phyloP scores from a whole-genome alignment of 1,140 invertebrate species.

The Formica exsecta region DNA sequence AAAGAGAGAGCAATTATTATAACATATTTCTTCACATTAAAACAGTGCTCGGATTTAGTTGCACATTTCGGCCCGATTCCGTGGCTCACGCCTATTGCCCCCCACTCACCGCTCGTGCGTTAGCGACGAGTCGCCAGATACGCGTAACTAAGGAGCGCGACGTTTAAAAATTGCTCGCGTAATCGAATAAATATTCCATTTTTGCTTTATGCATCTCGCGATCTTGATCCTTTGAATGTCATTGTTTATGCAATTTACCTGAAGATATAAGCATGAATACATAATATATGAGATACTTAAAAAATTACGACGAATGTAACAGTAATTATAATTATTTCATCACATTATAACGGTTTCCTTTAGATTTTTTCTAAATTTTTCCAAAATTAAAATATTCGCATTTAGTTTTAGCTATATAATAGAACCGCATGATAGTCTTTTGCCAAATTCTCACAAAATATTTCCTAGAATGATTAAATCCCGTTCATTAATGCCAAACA shows the following conservation, averaged over 20 bases:
- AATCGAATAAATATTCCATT: not conserved
- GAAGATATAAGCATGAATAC: not conserved
- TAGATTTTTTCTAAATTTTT: not conserved
- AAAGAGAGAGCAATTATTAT: not conserved
- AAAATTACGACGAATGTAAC: not conserved
- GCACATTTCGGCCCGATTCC: no score
- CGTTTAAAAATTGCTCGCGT: not conserved
- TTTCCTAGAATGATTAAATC: not conserved
- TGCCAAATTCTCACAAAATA: not conserved
- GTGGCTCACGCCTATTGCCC: no score
- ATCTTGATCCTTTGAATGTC: not conserved
- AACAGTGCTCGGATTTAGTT: no score
- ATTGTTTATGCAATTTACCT: not conserved
- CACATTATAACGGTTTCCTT: not conserved
- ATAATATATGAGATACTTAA: not conserved
- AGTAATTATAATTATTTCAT: not conserved
- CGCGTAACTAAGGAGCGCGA: no score
- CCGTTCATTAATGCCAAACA: not conserved
- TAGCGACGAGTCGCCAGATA: no score
- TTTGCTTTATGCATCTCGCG: not conserved
- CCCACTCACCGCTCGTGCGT: no score
- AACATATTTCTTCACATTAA: not conserved
- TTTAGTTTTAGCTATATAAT: slow-evolving; percentile 5
- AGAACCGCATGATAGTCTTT: not conserved
- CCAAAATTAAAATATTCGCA: not conserved